Conservation (phyloP, 92 coral and sea anemone genomes). For the Epizoanthus scotinus region DNA sequence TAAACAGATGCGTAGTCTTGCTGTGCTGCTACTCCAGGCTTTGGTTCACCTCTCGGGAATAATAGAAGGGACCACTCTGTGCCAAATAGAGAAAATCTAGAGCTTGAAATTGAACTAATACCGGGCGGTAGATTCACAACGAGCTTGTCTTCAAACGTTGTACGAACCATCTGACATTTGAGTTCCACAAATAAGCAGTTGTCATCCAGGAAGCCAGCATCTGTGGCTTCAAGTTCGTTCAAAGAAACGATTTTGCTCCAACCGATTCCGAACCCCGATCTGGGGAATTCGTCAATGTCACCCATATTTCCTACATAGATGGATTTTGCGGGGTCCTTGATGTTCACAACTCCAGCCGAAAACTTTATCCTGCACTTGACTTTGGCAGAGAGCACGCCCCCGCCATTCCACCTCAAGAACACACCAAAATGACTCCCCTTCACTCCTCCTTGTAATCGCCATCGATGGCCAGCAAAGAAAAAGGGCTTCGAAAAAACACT, state of each 20-base stretch:
- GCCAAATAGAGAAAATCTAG: constrained; percentile 84
- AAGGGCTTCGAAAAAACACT: constrained; percentile 84
- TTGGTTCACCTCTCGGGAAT: constrained; percentile 88
- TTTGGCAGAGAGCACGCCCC: constrained; percentile 73
- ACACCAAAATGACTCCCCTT: constrained; percentile 85
- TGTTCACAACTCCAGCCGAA: constrained; percentile 60
- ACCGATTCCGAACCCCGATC: constrained; percentile 84
- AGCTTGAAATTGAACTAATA: constrained; percentile 68
- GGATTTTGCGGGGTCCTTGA: constrained; percentile 73
- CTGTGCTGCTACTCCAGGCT: constrained; percentile 62
- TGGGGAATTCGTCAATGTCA: constrained; percentile 86
- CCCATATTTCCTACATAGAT: constrained; percentile 74
- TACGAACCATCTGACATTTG: constrained; percentile 70
- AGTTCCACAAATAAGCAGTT: constrained; percentile 77
- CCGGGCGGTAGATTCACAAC: constrained; percentile 77
- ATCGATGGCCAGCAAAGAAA: constrained; percentile 83
- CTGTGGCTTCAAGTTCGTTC: constrained; percentile 64
- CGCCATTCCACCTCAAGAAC: constrained; percentile 92
- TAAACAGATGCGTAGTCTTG: constrained; percentile 82
- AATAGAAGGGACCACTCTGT: constrained; percentile 89
- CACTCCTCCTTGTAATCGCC: constrained; percentile 93
- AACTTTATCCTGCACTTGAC: constrained; percentile 79
- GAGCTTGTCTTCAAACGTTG: constrained; percentile 84
- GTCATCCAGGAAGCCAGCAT: constrained; percentile 78
- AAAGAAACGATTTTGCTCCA: constrained; percentile 86